Percentiles rank a stretch among this genome's conserved stretches.
These are phyloP conservation scores for Erinaceus europaeus DNA, from an alignment of 2,113 vertebrate genomes.

Conservation along the genomic window DNA sequence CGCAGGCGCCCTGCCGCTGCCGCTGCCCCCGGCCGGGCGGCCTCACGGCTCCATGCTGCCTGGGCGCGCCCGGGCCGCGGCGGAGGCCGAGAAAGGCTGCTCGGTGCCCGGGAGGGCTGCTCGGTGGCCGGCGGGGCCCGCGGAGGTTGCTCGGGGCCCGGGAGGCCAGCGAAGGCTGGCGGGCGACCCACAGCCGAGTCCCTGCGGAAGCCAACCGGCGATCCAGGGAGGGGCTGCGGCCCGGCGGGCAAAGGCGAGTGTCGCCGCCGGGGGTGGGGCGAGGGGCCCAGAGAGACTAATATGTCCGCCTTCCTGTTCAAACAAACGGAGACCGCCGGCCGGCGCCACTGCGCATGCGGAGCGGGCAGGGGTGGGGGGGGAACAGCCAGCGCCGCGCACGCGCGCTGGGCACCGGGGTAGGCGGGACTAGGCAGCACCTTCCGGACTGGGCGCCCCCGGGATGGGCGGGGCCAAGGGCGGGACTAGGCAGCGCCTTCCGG, in stretches of 20 bases:
- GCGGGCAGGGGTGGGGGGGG: constrained; percentile 46
- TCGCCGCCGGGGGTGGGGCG: constrained; percentile 48
- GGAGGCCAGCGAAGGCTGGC: neutral
- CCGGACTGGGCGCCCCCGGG: neutral
- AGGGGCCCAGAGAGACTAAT: constrained; percentile 66
- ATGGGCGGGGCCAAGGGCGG: neutral
- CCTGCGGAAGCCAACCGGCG: neutral
- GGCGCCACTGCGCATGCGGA: constrained; percentile 64
- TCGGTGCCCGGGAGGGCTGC: constrained; percentile 30
- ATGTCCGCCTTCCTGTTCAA: constrained; percentile 80
- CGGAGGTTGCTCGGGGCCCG: neutral
- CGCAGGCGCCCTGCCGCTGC: no score
- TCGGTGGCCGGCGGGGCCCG: constrained; percentile 53
- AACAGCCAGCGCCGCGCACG: neutral
- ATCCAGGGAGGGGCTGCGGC: constrained; percentile 60
- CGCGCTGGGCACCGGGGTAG: neutral
- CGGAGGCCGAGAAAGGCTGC: no score
- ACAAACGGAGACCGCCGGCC: constrained; percentile 73
- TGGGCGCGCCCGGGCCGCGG: no score
- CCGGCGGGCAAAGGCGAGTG: constrained; percentile 59
- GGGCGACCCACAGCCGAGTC: neutral
- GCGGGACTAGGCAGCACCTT: neutral
- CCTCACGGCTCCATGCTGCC: no score
- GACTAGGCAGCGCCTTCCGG: no score
- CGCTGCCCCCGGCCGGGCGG: no score